Evolutionary conservation across 2,888 invertebrate species (phyloP), one percentile per base, ranked within the genome.

Genomic region (Tetropium fuscum): DNA sequence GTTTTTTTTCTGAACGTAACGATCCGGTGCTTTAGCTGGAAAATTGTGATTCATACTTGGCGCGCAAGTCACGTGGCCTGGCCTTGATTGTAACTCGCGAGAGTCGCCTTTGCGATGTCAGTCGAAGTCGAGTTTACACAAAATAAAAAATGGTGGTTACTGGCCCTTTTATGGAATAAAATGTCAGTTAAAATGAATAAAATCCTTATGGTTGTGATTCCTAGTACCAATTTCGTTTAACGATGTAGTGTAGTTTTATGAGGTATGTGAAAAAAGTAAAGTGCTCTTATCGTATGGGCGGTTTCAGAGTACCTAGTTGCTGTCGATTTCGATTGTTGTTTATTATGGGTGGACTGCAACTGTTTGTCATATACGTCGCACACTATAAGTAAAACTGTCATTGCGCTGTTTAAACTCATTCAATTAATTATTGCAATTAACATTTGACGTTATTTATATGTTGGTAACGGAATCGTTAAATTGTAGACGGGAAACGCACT

Each of bases 61-160:
- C 74, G 74, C 71, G 66, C 64, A 48, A 38, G 66, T 70, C 74
- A 75, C 75, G 72, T 74, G 73, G 68, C 59, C 56, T 71, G 74
- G 59, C 73, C 74, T 74, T 74, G 72, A 73, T n/a, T n/a, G n/a
- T n/a, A n/a, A n/a, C 74, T 64, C 56, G 51, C 36, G 61, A 66
- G 53, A 60, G 67, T 58, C 57, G 57, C 40, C 38, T 53, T 58
- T 61, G 20, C 53, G 43, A 48, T 57, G 51, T 53, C 68, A 71
- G 75, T 72, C 59, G 62, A 61, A 64, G 62, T 63, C 58, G 60
- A 60, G 56, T 63, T 59, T 63, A 70, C 58, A 67, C 70, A 72
- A 69, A 75, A 76, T 74, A 74, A 77, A 77, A 77, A 77, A 79
- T 79, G 79, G 79, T 77, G 78, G 77, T 74, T 74, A 69, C 64